Conservation (phyloP, 2,113 vertebrate species). For the Tyrannus savana region DNA sequence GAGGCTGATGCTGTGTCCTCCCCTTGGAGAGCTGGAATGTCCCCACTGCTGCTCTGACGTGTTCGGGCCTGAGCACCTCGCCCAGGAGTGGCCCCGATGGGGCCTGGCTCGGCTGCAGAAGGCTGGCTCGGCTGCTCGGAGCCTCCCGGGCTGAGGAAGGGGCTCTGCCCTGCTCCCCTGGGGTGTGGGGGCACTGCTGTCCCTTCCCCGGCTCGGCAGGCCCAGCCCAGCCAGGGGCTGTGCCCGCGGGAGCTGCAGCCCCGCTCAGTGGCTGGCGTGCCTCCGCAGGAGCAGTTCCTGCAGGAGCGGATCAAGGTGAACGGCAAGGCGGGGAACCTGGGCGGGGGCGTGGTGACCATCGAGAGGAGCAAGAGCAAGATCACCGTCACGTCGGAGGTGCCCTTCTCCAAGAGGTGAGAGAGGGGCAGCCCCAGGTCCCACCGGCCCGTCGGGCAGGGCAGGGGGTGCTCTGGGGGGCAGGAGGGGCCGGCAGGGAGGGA, state of each 20-base stretch:
- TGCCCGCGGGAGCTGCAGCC: rapidly evolving
- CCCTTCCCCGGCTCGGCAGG: neutral
- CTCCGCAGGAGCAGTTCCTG: constrained; percentile 91
- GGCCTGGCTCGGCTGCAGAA: too few relatives aligned
- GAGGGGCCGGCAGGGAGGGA: rapidly evolving
- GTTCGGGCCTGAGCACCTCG: neutral
- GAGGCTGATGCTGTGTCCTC: rapidly evolving
- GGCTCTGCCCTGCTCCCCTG: rapidly evolving
- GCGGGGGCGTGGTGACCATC: constrained; percentile 91
- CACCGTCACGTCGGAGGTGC: constrained; percentile 93
- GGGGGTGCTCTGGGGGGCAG: too few relatives aligned
- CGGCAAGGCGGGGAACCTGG: constrained; percentile 92
- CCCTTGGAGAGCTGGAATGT: rapidly evolving
- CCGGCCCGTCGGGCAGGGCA: neutral
- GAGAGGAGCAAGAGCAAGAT: constrained; percentile 98
- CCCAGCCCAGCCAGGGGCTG: rapidly evolving
- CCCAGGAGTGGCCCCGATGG: rapidly evolving
- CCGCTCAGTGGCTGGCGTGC: rapidly evolving
- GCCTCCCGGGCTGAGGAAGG: rapidly evolving
- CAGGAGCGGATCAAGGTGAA: constrained; percentile 98
- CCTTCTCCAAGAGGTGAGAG: constrained; percentile 95
- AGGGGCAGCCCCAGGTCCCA: rapidly evolving
- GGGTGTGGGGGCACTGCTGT: rapidly evolving
- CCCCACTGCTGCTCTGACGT: rapidly evolving
- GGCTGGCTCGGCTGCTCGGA: rapidly evolving